phyloP scores from a whole-genome alignment of 2,113 vertebrate genomes.

The Garra rufa region DNA sequence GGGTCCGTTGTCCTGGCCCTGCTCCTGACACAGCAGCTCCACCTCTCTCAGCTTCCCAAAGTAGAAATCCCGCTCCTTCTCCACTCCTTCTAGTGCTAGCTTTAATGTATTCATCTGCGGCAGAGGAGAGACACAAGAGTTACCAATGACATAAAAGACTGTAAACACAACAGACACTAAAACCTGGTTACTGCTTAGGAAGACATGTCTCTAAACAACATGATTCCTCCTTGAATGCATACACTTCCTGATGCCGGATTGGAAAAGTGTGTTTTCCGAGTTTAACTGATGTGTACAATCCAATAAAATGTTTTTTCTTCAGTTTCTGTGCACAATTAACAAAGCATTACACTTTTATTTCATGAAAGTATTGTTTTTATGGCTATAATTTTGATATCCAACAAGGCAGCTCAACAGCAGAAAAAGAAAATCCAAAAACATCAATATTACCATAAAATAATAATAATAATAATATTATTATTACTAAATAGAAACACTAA shows the following conservation, averaged over 20 bases:
- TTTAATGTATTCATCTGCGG: conserved; percentile 93
- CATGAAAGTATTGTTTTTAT: neutral
- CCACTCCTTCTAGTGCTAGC: conserved; percentile 93
- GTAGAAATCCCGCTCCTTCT: conserved; percentile 99
- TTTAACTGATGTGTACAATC: neutral
- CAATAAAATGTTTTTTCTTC: neutral
- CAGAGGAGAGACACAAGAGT: neutral
- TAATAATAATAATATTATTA: too few relatives aligned
- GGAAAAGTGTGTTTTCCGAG: neutral
- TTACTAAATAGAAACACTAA: too few relatives aligned
- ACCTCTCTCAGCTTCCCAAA: conserved; percentile 98
- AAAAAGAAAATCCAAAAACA: too few relatives aligned
- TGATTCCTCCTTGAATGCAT: neutral
- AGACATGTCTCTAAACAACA: neutral
- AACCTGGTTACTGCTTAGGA: neutral
- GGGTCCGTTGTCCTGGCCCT: conserved; percentile 88
- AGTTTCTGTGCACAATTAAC: neutral
- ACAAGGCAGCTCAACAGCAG: too few relatives aligned
- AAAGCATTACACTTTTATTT: neutral
- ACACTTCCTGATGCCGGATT: neutral
- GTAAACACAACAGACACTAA: neutral
- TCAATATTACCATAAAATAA: too few relatives aligned
- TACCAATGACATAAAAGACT: neutral
- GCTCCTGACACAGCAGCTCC: conserved; percentile 95
- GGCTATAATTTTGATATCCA: too few relatives aligned